Conservation (phyloP, 2,888 invertebrate species). For the Julus scandinavius region DNA sequence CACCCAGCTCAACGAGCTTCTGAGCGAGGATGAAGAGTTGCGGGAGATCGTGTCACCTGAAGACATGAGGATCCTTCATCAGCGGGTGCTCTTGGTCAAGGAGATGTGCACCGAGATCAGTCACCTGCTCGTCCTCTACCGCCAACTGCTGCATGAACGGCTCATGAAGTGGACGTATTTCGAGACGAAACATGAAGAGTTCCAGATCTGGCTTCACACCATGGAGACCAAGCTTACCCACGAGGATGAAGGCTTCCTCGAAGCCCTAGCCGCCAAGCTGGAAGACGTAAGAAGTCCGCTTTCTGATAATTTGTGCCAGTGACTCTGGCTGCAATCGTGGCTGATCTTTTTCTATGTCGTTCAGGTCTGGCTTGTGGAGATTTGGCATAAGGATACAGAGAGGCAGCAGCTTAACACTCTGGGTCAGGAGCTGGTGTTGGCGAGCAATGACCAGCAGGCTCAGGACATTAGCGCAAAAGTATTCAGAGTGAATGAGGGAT, state of each 20-base stretch:
- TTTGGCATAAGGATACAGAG: slow-evolving; percentile 55
- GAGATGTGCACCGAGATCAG: slow-evolving; percentile 85
- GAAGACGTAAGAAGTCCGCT: slow-evolving; percentile 55
- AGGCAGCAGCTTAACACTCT: slow-evolving; percentile 48
- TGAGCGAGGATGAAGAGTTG: slow-evolving; percentile 81
- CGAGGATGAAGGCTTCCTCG: slow-evolving; percentile 53
- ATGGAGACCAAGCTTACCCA: slow-evolving; percentile 52
- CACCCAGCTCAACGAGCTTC: slow-evolving; percentile 76
- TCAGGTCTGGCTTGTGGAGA: slow-evolving; percentile 55
- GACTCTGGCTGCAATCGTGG: neutral
- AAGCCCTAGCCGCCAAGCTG: slow-evolving; percentile 53
- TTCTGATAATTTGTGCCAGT: neutral
- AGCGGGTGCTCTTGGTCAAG: slow-evolving; percentile 79
- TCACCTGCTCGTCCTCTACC: slow-evolving; percentile 78
- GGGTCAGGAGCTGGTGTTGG: slow-evolving; percentile 49
- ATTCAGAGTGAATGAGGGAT: slow-evolving; percentile 51
- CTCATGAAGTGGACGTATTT: slow-evolving; percentile 78
- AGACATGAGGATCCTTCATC: slow-evolving; percentile 83
- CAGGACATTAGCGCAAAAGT: slow-evolving; percentile 55
- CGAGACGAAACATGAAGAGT: slow-evolving; percentile 65
- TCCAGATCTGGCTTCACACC: slow-evolving; percentile 54
- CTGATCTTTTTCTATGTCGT: neutral
- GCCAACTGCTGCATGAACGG: slow-evolving; percentile 79
- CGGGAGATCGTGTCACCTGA: slow-evolving; percentile 86
- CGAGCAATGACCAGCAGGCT: slow-evolving; percentile 49